Evolutionary conservation across 2,797 vertebrate species (phyloP), one percentile per base, ranked within the genome.

Genomic region (Calcarius lapponicus): DNA sequence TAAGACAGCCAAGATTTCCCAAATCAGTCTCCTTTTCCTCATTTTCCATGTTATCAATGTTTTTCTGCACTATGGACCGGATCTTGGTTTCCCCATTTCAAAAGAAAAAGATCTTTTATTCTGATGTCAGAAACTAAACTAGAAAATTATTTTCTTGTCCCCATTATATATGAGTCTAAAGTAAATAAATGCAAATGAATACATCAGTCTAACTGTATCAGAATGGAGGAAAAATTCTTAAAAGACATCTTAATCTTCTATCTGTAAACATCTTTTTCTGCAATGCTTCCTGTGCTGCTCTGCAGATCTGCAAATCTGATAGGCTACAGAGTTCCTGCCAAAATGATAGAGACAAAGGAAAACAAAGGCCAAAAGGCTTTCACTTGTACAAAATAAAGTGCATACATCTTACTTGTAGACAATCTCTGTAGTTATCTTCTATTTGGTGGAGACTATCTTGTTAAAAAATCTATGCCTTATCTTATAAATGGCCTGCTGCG

Each of bases 391-490:
- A 86, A 92, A 74, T 56, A 45, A 80, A 88, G 13, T 38, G 15
- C 50, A 83, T 45, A 31, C 5, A 48, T 72, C 50, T 79, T 86
- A 38, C 40, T 79, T 86, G 74, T 15, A 62, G 56, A 83, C 24
- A 69, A 43, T 53, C 31, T 66, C 24, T 82, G 7, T 14, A 53
- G 17, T 66, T 95, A 73, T 50, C 60, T 84, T 75, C 20, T 73
- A 45, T 66, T 66, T 92, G 64, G 21, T 76, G 8, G 31, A 79
- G 14, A 53, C 15, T 62, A 81, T 58, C 80, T 83, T 56, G 31
- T n/a, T 53, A 40, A 96, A 88, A 81, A 42, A 81, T 93, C 86
- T 95, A 11, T 90, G 29, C 21, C 32, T 94, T 95, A 76, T 79
- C 70, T 88, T 84, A 56, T 42, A 9, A 36, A 36, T 64, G 34